Evolutionary conservation across 2,797 vertebrate genomes (phyloP).

Genomic region (Sebastes paucispinis): DNA sequence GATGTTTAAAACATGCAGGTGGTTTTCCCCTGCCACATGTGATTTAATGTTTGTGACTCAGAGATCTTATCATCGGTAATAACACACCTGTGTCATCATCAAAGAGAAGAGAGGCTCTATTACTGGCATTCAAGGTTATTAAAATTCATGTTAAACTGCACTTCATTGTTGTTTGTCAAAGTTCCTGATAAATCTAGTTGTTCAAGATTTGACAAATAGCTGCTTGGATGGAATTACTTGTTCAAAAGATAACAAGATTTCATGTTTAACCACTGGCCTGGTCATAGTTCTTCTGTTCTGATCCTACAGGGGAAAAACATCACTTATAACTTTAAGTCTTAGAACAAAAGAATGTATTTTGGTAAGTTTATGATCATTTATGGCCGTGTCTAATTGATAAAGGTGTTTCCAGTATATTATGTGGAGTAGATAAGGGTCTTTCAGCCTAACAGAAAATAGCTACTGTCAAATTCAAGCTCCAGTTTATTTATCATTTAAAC

Average conservation of each 20-base stretch:
- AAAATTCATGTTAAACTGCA: constrained; percentile 13
- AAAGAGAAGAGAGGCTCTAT: constrained; percentile 7
- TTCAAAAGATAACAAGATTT: not conserved
- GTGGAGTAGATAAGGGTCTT: not conserved
- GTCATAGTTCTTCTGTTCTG: not conserved
- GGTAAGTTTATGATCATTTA: not conserved
- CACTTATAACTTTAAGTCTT: not conserved
- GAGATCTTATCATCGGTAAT: constrained; percentile 14
- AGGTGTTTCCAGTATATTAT: not conserved
- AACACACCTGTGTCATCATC: constrained; percentile 21
- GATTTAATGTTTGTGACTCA: constrained; percentile 33
- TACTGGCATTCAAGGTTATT: not conserved
- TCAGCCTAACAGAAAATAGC: not conserved
- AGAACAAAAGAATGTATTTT: not conserved
- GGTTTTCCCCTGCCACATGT: constrained; percentile 19
- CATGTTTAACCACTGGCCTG: not conserved
- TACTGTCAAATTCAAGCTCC: not conserved
- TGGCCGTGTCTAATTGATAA: not conserved
- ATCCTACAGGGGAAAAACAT: not conserved
- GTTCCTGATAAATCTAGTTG: not conserved
- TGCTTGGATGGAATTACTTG: not conserved
- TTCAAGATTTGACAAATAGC: not conserved
- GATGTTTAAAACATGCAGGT: constrained; percentile 23
- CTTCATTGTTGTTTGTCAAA: not conserved
- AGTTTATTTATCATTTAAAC: not conserved